Evolutionary conservation across 64 coral and sea anemone genomes (phyloP).

Genomic region (Platygyra sinensis): DNA sequence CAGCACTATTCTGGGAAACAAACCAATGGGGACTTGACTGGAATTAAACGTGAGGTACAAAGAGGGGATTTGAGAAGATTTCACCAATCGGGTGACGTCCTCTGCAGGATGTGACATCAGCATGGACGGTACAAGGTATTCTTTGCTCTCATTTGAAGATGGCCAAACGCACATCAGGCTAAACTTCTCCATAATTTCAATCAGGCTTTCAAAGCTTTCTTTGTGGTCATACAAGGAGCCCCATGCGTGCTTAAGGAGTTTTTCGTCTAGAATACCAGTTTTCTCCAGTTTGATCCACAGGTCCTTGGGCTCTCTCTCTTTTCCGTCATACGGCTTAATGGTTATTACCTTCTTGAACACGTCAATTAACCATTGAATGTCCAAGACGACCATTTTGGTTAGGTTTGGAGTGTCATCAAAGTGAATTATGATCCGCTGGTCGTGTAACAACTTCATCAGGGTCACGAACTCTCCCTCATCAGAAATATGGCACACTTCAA

Average conservation of each 20-base stretch:
- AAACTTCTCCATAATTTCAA: slow-evolving; percentile 35
- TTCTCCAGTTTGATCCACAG: slow-evolving; percentile 16
- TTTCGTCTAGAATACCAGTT: background rate
- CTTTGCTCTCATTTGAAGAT: background rate
- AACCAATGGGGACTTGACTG: slow-evolving; percentile 12
- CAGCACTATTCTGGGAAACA: slow-evolving; percentile 39
- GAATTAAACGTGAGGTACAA: slow-evolving; percentile 11
- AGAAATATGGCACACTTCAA: background rate
- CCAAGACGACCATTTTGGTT: slow-evolving; percentile 1
- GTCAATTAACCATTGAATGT: slow-evolving; percentile 27
- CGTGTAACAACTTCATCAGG: slow-evolving; percentile 13
- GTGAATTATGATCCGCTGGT: slow-evolving; percentile 19
- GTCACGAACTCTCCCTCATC: slow-evolving; percentile 5
- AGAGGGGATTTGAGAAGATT: background rate
- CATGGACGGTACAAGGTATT: slow-evolving; percentile 27
- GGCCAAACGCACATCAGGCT: slow-evolving; percentile 28
- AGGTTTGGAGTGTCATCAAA: slow-evolving; percentile 3
- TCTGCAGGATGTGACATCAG: background rate
- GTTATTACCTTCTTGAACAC: slow-evolving; percentile 21
- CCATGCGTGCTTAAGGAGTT: slow-evolving; percentile 8
- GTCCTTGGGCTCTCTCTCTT: background rate
- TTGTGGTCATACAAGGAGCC: background rate
- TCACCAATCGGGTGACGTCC: background rate
- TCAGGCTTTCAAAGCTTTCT: background rate
- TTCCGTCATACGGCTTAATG: background rate